Evolutionary conservation across 2,888 invertebrate genomes (phyloP), one percentile per base, ranked within the genome.

Genomic region (Sympetrum striolatum): DNA sequence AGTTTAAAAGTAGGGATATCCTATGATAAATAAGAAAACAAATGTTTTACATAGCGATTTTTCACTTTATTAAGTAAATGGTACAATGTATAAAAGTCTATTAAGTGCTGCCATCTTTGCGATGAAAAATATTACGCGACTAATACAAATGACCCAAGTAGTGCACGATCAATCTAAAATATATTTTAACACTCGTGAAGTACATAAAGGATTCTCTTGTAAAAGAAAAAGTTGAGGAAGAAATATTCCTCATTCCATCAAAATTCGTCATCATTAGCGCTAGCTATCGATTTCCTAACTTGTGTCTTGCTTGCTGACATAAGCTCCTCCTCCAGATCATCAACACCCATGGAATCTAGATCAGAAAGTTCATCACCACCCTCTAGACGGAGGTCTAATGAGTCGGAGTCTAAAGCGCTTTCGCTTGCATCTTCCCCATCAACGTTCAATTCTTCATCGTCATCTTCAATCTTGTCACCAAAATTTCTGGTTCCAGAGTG

Each of bases 391-490:
- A 86, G 86, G n/a, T 86, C 86, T 14, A 37, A 64, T 22, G 86
- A 86, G 39, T 86, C 58, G 10, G 86, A 64, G 18, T 86, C 86
- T 64, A 86, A 37, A n/a, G 60, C 86, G 37, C 86, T 86, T 86
- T 86, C 86, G n/a, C 86, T 86, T 58, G n/a, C 86, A 60, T 86
- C 86, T n/a, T 86, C 86, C 37, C 35, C 86, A n/a, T 60, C 86
- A 37, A 60, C 86, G 14, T 60, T 60, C 60, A 86, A 60, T 60
- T 86, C 86, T 39, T 86, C 86, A 18, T 64, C 86, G 14, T 86
- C 86, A 64, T 86, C 86, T 86, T 86, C 86, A n/a, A 86, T 86
- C 31, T 86, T 86, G 35, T 86, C 86, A n/a, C 60, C 86, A 39
- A 86, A 86, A 86, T 86, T 86, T 60, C 86, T 86, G 60, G 60